Conservation (phyloP, 2,797 vertebrate genomes). For the Gephyroberyx darwinii region DNA sequence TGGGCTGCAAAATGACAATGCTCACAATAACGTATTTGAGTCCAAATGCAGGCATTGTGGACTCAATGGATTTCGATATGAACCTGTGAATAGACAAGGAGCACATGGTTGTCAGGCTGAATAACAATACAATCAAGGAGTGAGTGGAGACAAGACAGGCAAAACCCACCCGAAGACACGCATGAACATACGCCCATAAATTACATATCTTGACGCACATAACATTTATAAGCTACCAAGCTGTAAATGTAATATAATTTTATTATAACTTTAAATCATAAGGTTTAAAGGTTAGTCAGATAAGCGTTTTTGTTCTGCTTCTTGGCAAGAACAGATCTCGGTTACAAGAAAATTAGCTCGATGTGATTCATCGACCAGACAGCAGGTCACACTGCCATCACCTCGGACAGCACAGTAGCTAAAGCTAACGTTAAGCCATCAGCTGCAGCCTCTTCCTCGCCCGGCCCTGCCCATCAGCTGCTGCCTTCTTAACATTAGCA, state of each 20-base stretch:
- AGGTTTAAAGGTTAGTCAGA: too few relatives aligned
- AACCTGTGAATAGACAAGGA: constrained; percentile 82
- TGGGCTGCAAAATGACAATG: constrained; percentile 39
- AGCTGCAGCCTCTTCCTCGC: neutral
- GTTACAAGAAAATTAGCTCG: too few relatives aligned
- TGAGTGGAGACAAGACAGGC: neutral
- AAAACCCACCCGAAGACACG: neutral
- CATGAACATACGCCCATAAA: neutral
- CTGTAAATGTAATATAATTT: too few relatives aligned
- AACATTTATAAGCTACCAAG: too few relatives aligned
- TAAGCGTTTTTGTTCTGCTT: too few relatives aligned
- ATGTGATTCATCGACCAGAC: neutral
- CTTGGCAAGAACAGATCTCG: too few relatives aligned
- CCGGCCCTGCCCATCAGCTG: neutral
- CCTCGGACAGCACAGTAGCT: neutral
- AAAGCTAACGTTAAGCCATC: neutral
- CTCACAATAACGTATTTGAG: constrained; percentile 19
- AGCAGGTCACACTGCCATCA: neutral
- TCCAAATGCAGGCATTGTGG: constrained; percentile 24
- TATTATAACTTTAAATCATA: too few relatives aligned
- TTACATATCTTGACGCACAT: too few relatives aligned
- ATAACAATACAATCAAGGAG: neutral
- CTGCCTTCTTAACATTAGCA: neutral
- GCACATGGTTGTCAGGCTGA: constrained; percentile 5
- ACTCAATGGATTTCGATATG: constrained; percentile 97